Percentiles rank a stretch among this genome's conserved stretches.
These are phyloP conservation scores for Catocala fraxini DNA, from an alignment of 2,888 invertebrate species.

Conservation along the genomic window DNA sequence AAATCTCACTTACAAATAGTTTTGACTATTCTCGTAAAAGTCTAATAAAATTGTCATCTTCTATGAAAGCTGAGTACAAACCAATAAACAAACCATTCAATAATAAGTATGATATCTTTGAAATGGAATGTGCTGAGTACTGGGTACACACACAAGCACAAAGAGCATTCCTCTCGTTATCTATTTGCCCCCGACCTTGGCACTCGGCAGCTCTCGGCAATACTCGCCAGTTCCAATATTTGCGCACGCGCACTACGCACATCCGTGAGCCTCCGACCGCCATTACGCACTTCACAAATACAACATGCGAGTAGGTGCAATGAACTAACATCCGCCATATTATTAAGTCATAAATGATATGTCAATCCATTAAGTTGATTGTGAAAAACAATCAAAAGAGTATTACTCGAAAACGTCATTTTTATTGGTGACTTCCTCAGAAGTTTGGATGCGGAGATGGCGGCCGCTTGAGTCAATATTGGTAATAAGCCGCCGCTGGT, in stretches of 20 bases:
- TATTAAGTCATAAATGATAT: conserved; percentile 41
- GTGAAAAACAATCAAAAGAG: conserved; percentile 13
- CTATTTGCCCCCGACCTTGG: conserved; percentile 68
- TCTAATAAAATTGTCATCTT: conserved; percentile 8
- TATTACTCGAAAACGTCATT: conserved; percentile 10
- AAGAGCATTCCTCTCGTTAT: conserved; percentile 48
- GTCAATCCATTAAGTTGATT: conserved; percentile 18
- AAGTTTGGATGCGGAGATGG: conserved; percentile 6
- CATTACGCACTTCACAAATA: conserved; percentile 58
- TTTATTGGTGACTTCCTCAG: conserved; percentile 22
- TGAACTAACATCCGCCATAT: conserved; percentile 57
- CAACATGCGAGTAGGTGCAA: conserved; percentile 52
- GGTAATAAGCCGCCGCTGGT: not conserved
- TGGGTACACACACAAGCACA: conserved; percentile 31
- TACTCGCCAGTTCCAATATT: conserved; percentile 65
- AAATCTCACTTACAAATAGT: not conserved
- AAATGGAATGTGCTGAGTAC: conserved; percentile 49
- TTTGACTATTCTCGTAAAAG: not conserved
- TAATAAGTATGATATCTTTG: conserved; percentile 50
- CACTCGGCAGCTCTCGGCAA: conserved; percentile 40
- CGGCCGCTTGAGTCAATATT: conserved; percentile 14
- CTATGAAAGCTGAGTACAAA: conserved; percentile 23
- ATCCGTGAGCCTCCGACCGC: conserved; percentile 59
- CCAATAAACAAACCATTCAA: conserved; percentile 41
- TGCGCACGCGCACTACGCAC: conserved; percentile 73